These are phyloP conservation scores for Poeciliopsis turrubarensis DNA, from an alignment of 2,113 vertebrate species.

Conservation along the genomic window DNA sequence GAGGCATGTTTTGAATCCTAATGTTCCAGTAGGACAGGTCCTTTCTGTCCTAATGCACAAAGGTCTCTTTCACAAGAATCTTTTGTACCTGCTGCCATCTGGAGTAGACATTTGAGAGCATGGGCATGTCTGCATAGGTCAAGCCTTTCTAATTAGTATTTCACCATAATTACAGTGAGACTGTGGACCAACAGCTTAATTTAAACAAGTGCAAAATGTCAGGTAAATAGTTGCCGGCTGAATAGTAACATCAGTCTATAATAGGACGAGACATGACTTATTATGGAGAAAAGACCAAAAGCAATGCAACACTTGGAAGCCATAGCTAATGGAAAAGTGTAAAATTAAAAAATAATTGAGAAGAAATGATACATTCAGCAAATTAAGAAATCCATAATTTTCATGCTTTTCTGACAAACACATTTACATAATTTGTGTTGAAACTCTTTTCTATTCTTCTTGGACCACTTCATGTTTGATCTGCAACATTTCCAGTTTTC, in stretches of 20 bases:
- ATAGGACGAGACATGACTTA: conserved; percentile 12
- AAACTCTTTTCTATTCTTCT: background rate
- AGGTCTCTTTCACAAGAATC: conserved; percentile 50
- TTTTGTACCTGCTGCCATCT: conserved; percentile 72
- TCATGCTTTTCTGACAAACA: background rate
- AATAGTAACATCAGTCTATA: conserved; percentile 29
- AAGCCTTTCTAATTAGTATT: conserved; percentile 71
- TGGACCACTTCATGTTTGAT: no score
- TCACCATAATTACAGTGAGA: conserved; percentile 71
- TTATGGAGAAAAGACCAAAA: background rate
- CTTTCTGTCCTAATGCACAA: conserved; percentile 30
- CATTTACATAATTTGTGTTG: no score
- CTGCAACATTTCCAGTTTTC: no score
- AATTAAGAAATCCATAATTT: no score
- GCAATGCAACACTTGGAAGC: background rate
- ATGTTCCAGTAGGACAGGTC: conserved; percentile 28
- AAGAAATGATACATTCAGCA: background rate
- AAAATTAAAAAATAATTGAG: background rate
- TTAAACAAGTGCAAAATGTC: conserved; percentile 51
- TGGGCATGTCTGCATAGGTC: conserved; percentile 64
- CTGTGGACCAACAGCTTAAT: conserved; percentile 64
- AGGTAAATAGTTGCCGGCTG: conserved; percentile 28
- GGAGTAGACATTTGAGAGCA: conserved; percentile 62
- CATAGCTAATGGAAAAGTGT: background rate
- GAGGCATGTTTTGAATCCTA: conserved; percentile 40